Percentiles rank a stretch among this genome's conserved stretches.
Conservation (phyloP, 92 coral and sea anemone species). For the Phenganax subtilis region DNA sequence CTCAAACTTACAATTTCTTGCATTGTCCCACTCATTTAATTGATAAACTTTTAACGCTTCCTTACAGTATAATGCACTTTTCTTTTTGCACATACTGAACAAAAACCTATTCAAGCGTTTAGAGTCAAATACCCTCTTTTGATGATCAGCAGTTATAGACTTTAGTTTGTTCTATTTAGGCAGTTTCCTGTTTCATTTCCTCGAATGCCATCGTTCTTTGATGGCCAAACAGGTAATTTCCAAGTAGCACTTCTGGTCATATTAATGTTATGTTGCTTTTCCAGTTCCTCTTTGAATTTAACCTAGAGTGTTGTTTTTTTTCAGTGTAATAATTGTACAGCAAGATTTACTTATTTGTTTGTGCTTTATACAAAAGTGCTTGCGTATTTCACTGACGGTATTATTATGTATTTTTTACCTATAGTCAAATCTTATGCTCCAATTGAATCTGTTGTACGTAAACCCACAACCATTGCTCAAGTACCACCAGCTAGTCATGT, state of each 20-base stretch:
- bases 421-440: slow-evolving; percentile 39
- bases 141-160: background rate
- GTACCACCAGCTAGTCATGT: slow-evolving; percentile 47
- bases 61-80: background rate
- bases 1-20: too few relatives aligned
- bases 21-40: too few relatives aligned
- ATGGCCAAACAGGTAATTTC: slow-evolving; percentile 29
- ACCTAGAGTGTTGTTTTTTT: too few relatives aligned
- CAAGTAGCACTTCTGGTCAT: background rate
- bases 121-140: background rate
- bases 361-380: too few relatives aligned
- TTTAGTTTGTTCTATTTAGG: slow-evolving; percentile 14
- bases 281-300: too few relatives aligned
- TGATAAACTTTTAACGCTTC: background rate
- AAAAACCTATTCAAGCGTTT: background rate
- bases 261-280: too few relatives aligned
- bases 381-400: background rate
- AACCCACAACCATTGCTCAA: slow-evolving; percentile 49
- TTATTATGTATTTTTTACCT: background rate
- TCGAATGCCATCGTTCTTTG: slow-evolving; percentile 24
- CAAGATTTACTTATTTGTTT: too few relatives aligned
- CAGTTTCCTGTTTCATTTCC: slow-evolving; percentile 12
- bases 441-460: slow-evolving; percentile 46
- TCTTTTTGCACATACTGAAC: too few relatives aligned
- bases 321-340: too few relatives aligned